Evolutionary conservation across 2,797 vertebrate genomes (phyloP).

Genomic region (Melopsittacus undulatus): DNA sequence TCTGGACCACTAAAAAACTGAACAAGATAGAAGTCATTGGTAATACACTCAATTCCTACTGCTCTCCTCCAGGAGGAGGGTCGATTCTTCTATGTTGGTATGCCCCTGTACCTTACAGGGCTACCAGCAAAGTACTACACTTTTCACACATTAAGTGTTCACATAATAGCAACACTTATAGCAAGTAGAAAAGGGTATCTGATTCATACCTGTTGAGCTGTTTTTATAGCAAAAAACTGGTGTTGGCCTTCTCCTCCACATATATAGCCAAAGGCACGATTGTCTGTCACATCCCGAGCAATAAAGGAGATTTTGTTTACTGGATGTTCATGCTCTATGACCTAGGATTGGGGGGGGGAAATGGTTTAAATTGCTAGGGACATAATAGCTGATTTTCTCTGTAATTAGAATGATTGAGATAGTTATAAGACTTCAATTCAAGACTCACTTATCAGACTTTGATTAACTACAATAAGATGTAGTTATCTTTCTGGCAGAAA

Average conservation of each 20-base stretch:
- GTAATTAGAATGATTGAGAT: background rate
- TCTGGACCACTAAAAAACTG: background rate
- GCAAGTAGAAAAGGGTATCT: background rate
- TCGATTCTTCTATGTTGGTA: background rate
- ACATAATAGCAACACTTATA: background rate
- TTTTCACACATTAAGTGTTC: background rate
- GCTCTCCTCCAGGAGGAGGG: background rate
- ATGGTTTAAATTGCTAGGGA: background rate
- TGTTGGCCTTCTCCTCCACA: constrained; percentile 97
- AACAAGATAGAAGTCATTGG: background rate
- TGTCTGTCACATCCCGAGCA: constrained; percentile 96
- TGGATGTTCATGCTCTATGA: constrained; percentile 93
- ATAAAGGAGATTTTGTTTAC: constrained; percentile 99
- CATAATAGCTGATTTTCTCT: background rate
- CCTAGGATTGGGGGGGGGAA: constrained; percentile 74
- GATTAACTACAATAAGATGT: background rate
- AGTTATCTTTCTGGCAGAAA: background rate
- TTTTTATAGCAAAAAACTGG: constrained; percentile 98
- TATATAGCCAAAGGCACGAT: constrained; percentile 94
- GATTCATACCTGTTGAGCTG: constrained; percentile 89
- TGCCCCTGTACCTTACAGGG: background rate
- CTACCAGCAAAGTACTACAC: background rate
- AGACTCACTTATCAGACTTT: background rate
- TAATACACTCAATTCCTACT: background rate
- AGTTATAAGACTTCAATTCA: background rate